phyloP scores from a whole-genome alignment of 2,888 invertebrate species.

The Pyrgus malvae region DNA sequence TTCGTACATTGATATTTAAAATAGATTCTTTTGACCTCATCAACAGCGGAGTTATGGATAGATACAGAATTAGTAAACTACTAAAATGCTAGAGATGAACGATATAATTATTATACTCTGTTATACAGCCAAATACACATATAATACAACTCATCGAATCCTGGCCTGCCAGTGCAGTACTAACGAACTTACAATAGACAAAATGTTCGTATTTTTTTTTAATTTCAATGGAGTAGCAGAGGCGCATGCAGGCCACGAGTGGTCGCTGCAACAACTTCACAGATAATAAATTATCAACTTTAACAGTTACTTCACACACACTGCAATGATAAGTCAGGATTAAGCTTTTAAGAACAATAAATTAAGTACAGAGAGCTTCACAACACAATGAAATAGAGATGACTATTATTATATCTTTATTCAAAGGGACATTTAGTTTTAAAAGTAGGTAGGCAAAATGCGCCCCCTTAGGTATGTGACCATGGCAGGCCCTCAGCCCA shows the following conservation, averaged over 20 bases:
- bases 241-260: too few relatives aligned
- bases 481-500: too few relatives aligned
- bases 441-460: too few relatives aligned
- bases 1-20: constrained; percentile 79
- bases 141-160: constrained; percentile 7
- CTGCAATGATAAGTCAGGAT: neutral
- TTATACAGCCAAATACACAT: constrained; percentile 36
- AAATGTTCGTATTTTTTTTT: too few relatives aligned
- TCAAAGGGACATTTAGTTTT: too few relatives aligned
- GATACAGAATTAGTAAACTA: constrained; percentile 7
- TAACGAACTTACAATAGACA: too few relatives aligned
- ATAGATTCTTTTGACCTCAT: constrained; percentile 72
- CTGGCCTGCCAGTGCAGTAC: constrained; percentile 6
- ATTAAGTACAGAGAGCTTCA: constrained; percentile 5
- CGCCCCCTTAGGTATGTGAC: too few relatives aligned
- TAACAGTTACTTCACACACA: neutral
- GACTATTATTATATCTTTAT: neutral
- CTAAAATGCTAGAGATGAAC: constrained; percentile 29
- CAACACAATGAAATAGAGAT: constrained; percentile 1
- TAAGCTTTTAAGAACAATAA: neutral
- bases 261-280: too few relatives aligned
- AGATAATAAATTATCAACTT: too few relatives aligned
- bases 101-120: constrained; percentile 32
- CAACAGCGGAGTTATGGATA: constrained; percentile 49
- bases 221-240: too few relatives aligned